These are phyloP conservation scores for Chloebia gouldiae DNA, from an alignment of 2,113 vertebrate species.

Conservation along the genomic window DNA sequence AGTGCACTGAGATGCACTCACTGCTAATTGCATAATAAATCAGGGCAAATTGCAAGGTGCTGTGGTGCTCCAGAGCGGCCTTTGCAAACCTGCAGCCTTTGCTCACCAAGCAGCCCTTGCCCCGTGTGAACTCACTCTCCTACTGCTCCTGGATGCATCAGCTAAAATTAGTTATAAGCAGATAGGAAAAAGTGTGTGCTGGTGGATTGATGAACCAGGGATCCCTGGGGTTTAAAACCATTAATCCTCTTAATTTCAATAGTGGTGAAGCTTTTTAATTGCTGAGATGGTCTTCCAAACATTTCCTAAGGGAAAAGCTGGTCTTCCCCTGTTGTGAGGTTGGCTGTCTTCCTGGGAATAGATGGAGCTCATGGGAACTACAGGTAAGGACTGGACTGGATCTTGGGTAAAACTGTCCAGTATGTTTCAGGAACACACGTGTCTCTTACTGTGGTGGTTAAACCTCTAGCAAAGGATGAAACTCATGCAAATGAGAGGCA, in stretches of 20 bases:
- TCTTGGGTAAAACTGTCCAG: not conserved
- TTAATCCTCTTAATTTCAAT: not conserved
- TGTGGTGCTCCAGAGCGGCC: accelerated
- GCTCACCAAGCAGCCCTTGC: not conserved
- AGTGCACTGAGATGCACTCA: not conserved
- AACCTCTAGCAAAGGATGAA: not conserved
- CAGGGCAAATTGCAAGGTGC: not conserved
- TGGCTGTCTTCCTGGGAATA: not conserved
- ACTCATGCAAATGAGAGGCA: not conserved
- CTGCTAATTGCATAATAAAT: not conserved
- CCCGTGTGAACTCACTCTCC: not conserved
- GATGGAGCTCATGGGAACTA: not conserved
- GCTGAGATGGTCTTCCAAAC: not conserved
- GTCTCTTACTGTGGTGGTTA: not conserved
- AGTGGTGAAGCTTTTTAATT: not conserved
- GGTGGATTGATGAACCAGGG: not conserved
- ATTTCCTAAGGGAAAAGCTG: not conserved
- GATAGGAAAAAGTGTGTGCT: not conserved
- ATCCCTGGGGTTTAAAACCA: not conserved
- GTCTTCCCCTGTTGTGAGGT: not conserved
- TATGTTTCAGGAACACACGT: not conserved
- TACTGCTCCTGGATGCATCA: not conserved
- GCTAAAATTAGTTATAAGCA: not conserved
- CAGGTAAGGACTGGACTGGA: not conserved
- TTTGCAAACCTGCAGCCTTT: not conserved